Evolutionary conservation across 2,113 vertebrate species (phyloP).

Genomic region (Peromyscus maniculatus): DNA sequence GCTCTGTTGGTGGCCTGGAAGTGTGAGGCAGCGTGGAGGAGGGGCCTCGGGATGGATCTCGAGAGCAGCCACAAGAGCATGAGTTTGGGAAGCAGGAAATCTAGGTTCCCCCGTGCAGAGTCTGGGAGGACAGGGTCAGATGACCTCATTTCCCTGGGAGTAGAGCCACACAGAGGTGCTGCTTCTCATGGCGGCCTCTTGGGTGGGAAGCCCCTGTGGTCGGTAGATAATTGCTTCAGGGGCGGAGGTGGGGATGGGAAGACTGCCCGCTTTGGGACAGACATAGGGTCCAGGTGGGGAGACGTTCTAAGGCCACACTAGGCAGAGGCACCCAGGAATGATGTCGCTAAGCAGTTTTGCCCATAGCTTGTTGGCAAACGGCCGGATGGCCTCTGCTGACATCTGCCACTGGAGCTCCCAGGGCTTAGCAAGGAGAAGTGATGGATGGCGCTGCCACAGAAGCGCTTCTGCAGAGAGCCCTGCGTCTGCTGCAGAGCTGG

Average conservation of each 20-base stretch:
- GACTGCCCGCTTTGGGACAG: background rate
- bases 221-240: slow-evolving; percentile 31
- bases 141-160: background rate
- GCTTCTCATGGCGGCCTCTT: background rate
- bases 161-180: background rate
- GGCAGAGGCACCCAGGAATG: background rate
- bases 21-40: rapidly evolving
- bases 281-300: background rate
- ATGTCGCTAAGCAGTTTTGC: background rate
- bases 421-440: rapidly evolving
- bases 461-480: background rate
- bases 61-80: background rate
- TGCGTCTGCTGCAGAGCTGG: rapidly evolving
- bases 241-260: slow-evolving; percentile 1
- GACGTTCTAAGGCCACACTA: background rate
- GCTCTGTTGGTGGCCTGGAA: background rate
- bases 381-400: slow-evolving; percentile 40
- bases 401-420: background rate
- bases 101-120: background rate
- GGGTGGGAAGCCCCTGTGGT: background rate
- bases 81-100: background rate
- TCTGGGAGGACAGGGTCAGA: background rate
- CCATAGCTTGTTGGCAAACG: background rate
- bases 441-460: background rate
- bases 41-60: too few species aligned